Evolutionary conservation across 2,888 invertebrate genomes (phyloP), one percentile per base, ranked within the genome.

Genomic region (Opisthograptis luteolata): DNA sequence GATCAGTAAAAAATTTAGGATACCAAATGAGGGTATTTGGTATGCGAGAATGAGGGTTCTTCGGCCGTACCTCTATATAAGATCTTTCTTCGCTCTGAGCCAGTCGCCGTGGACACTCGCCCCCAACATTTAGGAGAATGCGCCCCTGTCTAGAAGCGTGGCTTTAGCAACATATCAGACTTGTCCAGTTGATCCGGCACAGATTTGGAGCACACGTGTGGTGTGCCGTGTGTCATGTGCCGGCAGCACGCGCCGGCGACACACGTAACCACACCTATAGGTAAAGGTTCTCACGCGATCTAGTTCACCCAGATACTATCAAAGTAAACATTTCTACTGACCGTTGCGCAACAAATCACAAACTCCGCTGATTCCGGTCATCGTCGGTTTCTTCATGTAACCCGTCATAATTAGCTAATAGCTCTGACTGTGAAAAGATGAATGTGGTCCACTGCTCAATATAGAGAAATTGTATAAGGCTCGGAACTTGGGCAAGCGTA

Each of bases 141-240:
- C n/a, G n/a, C n/a, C n/a, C n/a, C n/a, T n/a, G n/a, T n/a, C n/a
- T n/a, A n/a, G n/a, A n/a, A 20, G 30, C 30, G 35, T 34, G 12
- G 36, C 20, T 39, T 42, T 39, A 31, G 42, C 43, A 49, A 50
- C 44, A 37, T 20, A 13, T 14, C 15, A 19, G 34, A 12, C 20
- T 19, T 17, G 48, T 27, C 9, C 49, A 44, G 35, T 30, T 30
- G 25, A 28, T 51, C 51, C 42, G 47, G 50, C 37, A 30, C 41
- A 40, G 45, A 66, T 60, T 47, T 57, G 58, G 64, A 58, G 46
- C 64, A 35, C 70, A 64, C 66, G 66, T 64, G 68, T 45, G 50
- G 17, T 6, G 30, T 1, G n/a, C n/a, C n/a, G n/a, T n/a, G n/a
- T n/a, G 35, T 36, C 43, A 13, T 28, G 34, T 9, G 32, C 2